A percentile compares a stretch with the other conserved stretches of the same genome.
These are phyloP conservation scores for Tarsius wallacei DNA, from an alignment of 2,797 vertebrate genomes.

Conservation along the genomic window DNA sequence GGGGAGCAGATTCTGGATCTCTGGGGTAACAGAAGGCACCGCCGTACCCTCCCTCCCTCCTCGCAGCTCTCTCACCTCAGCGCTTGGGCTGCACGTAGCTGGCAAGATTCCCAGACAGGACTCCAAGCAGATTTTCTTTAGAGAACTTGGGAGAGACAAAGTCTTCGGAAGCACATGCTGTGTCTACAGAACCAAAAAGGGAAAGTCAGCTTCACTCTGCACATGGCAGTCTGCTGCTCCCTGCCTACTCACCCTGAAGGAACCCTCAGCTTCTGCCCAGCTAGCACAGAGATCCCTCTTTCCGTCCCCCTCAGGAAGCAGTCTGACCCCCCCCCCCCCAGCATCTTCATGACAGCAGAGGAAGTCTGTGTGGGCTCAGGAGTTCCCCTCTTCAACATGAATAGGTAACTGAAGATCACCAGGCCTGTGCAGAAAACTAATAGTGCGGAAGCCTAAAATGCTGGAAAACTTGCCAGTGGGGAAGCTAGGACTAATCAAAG, in stretches of 20 bases:
- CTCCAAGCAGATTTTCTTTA: neutral
- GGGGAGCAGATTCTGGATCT: slow-evolving; percentile 12
- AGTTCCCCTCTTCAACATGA: slow-evolving; percentile 3
- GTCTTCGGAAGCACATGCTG: neutral
- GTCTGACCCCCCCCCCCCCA: neutral
- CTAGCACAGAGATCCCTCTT: neutral
- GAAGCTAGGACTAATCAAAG: slow-evolving; percentile 54
- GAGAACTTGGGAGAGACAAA: slow-evolving; percentile 3
- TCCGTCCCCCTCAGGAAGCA: neutral
- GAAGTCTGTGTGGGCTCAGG: neutral
- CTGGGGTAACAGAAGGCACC: neutral
- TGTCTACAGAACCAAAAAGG: slow-evolving; percentile 10
- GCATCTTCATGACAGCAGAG: neutral
- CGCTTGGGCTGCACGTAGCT: neutral
- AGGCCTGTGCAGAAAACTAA: slow-evolving; percentile 36
- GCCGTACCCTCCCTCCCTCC: neutral
- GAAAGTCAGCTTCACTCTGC: slow-evolving; percentile 31
- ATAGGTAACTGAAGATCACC: slow-evolving; percentile 9
- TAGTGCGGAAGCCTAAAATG: slow-evolving; percentile 1
- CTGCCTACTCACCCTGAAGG: neutral
- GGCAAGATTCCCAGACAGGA: neutral
- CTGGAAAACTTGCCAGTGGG: neutral
- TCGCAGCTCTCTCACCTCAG: neutral
- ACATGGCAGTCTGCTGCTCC: slow-evolving; percentile 15
- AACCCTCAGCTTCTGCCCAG: neutral